A percentile compares a stretch with the other conserved stretches of the same genome.
These are phyloP conservation scores for Hydroisotoma schaefferi DNA, from an alignment of 2,888 invertebrate species.

Conservation along the genomic window DNA sequence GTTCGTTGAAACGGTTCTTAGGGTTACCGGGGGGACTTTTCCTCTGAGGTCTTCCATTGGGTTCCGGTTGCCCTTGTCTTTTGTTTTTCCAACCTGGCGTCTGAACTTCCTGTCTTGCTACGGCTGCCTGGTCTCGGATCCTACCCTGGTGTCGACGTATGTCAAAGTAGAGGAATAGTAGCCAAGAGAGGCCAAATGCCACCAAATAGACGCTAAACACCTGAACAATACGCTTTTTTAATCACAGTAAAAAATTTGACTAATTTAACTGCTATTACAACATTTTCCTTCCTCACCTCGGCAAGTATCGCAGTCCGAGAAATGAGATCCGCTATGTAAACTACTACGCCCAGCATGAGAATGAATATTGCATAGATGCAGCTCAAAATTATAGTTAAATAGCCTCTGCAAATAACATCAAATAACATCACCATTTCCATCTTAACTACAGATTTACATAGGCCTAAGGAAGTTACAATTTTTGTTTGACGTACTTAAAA, in stretches of 20 bases:
- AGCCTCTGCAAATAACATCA: conserved; percentile 55
- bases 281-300: conserved; percentile 54
- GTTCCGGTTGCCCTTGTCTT: conserved; percentile 10
- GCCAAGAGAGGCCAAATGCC: conserved; percentile 60
- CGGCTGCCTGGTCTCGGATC: conserved; percentile 31
- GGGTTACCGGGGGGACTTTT: background rate
- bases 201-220: conserved; percentile 62
- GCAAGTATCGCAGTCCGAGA: conserved; percentile 55
- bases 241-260: background rate
- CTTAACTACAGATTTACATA: background rate
- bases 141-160: conserved; percentile 59
- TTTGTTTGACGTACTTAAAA: conserved; percentile 50
- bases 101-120: conserved; percentile 4
- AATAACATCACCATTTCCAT: background rate
- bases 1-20: background rate
- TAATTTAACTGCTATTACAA: background rate
- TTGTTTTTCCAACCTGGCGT: background rate
- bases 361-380: conserved; percentile 66
- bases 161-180: conserved; percentile 62
- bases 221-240: conserved; percentile 52
- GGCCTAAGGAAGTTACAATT: background rate
- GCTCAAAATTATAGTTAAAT: conserved; percentile 62
- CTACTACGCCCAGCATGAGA: conserved; percentile 64
- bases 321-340: conserved; percentile 63
- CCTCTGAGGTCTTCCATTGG: conserved; percentile 15